A percentile compares a stretch with the other conserved stretches of the same genome.
These are phyloP conservation scores for Phalera bucephala DNA, from an alignment of 2,888 invertebrate species.

Conservation along the genomic window DNA sequence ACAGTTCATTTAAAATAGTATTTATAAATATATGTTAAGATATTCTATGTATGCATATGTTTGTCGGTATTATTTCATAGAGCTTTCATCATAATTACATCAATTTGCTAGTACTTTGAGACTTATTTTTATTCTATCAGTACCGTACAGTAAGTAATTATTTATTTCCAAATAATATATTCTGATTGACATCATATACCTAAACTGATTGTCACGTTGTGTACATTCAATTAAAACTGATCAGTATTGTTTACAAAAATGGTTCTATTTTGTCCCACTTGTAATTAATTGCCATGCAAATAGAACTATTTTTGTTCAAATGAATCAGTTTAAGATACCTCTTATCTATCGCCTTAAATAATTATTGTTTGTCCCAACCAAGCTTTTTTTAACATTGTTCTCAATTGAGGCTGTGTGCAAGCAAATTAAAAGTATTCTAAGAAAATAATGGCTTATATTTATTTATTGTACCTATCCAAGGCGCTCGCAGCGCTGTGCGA, in stretches of 20 bases:
- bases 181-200: constrained; percentile 30
- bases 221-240: too few relatives aligned
- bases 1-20: constrained; percentile 51
- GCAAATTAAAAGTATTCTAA: constrained; percentile 81
- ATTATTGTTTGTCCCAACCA: constrained; percentile 40
- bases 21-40: constrained; percentile 53
- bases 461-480: constrained; percentile 22
- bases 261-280: constrained; percentile 27
- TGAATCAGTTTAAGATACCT: constrained; percentile 15
- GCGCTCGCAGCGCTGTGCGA: too few relatives aligned
- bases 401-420: constrained; percentile 81
- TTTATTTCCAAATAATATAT: constrained; percentile 11
- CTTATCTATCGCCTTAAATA: constrained; percentile 19
- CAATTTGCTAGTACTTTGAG: constrained; percentile 36
- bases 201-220: too few relatives aligned
- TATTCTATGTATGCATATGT: constrained; percentile 12
- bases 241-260: constrained; percentile 12
- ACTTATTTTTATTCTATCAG: constrained; percentile 38
- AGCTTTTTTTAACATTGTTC: constrained; percentile 60
- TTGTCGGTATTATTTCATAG: constrained; percentile 1
- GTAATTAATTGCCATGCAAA: constrained; percentile 32
- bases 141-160: too few relatives aligned
- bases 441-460: constrained; percentile 34
- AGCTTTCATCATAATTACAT: constrained; percentile 18
- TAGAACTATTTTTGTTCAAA: constrained; percentile 27